A percentile compares a stretch with the other conserved stretches of the same genome.
These are phyloP conservation scores for Caenorhabditis latens DNA, from an alignment of 1,140 invertebrate genomes.

Conservation along the genomic window DNA sequence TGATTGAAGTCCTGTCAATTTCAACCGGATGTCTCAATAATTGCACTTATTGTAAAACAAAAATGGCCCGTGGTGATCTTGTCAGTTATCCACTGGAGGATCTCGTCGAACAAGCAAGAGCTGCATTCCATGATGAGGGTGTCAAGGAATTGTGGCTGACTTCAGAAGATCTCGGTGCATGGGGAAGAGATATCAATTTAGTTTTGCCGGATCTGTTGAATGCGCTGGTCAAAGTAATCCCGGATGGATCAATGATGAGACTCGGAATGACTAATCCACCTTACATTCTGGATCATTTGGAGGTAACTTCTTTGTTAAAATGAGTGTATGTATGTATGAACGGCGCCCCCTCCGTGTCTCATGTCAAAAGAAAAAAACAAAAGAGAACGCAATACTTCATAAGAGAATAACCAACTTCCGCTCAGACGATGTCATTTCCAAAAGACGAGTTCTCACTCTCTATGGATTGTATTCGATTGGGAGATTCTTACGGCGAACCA, in stretches of 20 bases:
- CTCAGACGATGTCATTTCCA: too few species aligned
- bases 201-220: conserved; percentile 89
- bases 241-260: conserved; percentile 85
- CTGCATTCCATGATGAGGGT: conserved; percentile 88
- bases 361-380: too few species aligned
- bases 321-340: too few species aligned
- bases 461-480: conserved; percentile 17
- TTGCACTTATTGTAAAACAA: conserved; percentile 98
- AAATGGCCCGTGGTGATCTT: conserved; percentile 93
- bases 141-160: conserved; percentile 98
- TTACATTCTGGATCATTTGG: conserved; percentile 93
- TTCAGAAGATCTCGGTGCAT: conserved; percentile 96
- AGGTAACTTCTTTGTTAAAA: conserved; percentile 79
- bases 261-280: conserved; percentile 88
- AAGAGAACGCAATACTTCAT: too few species aligned
- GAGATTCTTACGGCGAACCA: conserved; percentile 18
- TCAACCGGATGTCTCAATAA: conserved; percentile 98
- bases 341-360: too few species aligned
- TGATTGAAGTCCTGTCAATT: conserved; percentile 95
- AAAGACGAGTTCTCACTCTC: too few species aligned
- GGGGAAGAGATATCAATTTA: conserved; percentile 92
- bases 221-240: conserved; percentile 90
- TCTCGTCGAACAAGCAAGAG: conserved; percentile 81
- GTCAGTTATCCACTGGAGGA: conserved; percentile 88
- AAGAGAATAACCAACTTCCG: too few species aligned